These are phyloP conservation scores for Ctenomys sociabilis DNA, from an alignment of 2,113 vertebrate genomes.

Conservation along the genomic window DNA sequence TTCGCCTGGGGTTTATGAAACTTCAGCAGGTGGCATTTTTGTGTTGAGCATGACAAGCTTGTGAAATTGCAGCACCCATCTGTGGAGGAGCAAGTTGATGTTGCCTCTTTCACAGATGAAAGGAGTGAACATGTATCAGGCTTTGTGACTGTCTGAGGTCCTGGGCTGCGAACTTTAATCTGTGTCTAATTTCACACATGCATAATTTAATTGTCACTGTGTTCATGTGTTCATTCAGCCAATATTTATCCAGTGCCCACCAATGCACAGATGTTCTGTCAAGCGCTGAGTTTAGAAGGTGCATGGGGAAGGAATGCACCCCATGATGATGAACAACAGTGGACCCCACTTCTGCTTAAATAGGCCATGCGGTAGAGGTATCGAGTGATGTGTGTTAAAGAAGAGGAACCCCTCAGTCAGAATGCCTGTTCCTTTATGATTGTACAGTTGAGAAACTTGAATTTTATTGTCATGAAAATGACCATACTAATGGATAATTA, in stretches of 20 bases:
- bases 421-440: not conserved
- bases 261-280: not conserved
- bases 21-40: constrained; percentile 66
- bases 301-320: not conserved
- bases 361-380: not conserved
- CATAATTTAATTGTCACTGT: not conserved
- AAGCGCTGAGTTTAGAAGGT: not conserved
- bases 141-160: not conserved
- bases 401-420: not conserved
- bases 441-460: not conserved
- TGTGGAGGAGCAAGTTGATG: not conserved
- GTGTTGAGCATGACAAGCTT: constrained; percentile 63
- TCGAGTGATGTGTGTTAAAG: not conserved
- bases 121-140: not conserved
- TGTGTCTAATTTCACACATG: not conserved
- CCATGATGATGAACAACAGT: accelerated
- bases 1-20: constrained; percentile 63
- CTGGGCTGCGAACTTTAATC: not conserved
- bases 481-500: not conserved
- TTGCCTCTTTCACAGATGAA: not conserved
- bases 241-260: not conserved
- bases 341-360: not conserved
- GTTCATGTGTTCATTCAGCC: not conserved
- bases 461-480: not conserved
- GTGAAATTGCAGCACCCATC: constrained; percentile 42